Evolutionary conservation across 2,888 invertebrate species (phyloP).

Genomic region (Erebia ligea): DNA sequence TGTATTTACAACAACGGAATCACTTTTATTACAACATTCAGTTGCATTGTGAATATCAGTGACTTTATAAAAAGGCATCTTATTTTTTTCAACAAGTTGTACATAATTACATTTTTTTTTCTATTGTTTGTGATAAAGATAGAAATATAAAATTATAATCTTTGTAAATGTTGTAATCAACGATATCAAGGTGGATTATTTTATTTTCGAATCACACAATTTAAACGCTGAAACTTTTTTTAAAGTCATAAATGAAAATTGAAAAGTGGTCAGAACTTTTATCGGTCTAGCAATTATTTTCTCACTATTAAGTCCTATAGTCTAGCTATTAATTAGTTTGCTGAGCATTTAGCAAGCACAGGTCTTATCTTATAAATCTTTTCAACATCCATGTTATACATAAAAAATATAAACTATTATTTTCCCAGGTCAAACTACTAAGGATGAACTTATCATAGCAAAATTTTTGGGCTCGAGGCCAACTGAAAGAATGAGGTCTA

Average conservation of each 20-base stretch:
- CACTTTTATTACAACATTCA: not conserved
- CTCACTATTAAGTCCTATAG: too few relatives aligned
- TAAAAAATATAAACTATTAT: not conserved
- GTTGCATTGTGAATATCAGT: not conserved
- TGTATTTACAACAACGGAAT: not conserved
- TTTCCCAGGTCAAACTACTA: not conserved
- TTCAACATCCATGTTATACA: not conserved
- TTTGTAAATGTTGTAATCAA: not conserved
- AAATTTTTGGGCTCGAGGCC: conserved; percentile 27
- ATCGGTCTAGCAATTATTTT: too few relatives aligned
- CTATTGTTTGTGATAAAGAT: not conserved
- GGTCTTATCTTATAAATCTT: not conserved
- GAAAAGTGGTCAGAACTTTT: not conserved
- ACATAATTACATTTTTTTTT: not conserved
- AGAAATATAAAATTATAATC: not conserved
- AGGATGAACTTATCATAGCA: conserved; percentile 8
- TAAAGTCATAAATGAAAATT: not conserved
- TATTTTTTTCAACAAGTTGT: not conserved
- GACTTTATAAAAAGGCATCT: too few relatives aligned
- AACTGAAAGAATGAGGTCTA: conserved; percentile 29
- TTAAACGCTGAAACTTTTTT: not conserved
- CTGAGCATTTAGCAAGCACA: too few relatives aligned
- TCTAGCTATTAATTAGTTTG: too few relatives aligned
- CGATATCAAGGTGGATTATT: not conserved
- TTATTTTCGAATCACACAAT: not conserved